Evolutionary conservation across 2,888 invertebrate genomes (phyloP).

Genomic region (Drosophila suboccidentalis): DNA sequence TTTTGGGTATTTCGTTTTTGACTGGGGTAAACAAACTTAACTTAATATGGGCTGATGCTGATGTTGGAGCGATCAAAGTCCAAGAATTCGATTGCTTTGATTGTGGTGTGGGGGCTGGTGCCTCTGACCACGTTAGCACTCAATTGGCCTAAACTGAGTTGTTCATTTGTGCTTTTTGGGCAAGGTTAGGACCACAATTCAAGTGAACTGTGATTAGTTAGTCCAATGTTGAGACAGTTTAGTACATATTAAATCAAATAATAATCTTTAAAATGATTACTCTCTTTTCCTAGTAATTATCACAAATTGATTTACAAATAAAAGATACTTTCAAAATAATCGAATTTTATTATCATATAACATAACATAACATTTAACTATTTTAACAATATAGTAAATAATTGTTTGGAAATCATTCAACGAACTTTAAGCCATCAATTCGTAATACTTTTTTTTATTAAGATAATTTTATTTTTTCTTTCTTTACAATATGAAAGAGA

Average conservation of each 20-base stretch:
- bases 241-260: not conserved
- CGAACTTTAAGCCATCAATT: no score
- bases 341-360: not conserved
- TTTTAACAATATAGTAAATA: no score
- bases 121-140: conserved; percentile 20
- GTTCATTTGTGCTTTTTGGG: conserved; percentile 45
- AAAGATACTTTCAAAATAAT: no score
- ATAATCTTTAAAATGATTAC: not conserved
- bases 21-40: conserved; percentile 37
- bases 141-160: not conserved
- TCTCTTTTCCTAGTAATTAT: no score
- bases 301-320: no score
- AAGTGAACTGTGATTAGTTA: conserved; percentile 4
- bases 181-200: conserved; percentile 58
- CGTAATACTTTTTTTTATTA: not conserved
- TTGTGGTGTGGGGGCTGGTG: conserved; percentile 31
- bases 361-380: no score
- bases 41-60: conserved; percentile 59
- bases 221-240: conserved; percentile 9
- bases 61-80: conserved; percentile 52
- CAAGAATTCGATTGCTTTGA: conserved; percentile 30
- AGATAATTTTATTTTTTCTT: not conserved
- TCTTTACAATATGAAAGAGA: no score
- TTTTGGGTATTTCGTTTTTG: not conserved
- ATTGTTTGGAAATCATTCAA: no score